Evolutionary conservation across 1,140 invertebrate species (phyloP), one percentile per base, ranked within the genome.

Genomic region (Mycetomoellerius zeteki): DNA sequence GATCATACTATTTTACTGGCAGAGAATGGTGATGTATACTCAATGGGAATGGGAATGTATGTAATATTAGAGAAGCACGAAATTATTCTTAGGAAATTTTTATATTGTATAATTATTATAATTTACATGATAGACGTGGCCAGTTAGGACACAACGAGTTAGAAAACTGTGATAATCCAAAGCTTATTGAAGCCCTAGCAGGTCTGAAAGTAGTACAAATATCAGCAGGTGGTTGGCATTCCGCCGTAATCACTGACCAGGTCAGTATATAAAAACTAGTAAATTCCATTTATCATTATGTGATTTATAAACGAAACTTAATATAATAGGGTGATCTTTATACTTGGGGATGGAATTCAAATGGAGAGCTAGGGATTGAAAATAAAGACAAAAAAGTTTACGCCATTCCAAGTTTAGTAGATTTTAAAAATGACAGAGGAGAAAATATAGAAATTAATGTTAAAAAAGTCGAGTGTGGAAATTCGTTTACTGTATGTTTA

Each of bases 291-390:
- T 71, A 27, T 19, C 19, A 19, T 78, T 47, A 65, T n/a, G 8
- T 52, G 4, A 62, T 54, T 72, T 24, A 2, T 37, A 58, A 58
- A 14, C 64, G 10, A 87, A 77, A 72, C 16, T 71, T 81, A 21
- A 56, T 54, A 67, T 50, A 77, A 27, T 3, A 96, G 95, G 97
- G 97, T 12, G 98, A 98, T 94, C 89, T 99, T 0, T 99, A 98
- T 93, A 96, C 96, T 0, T 99, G 98, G 98, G 98, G 98, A n/a
- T 98, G 98, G 97, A 99, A 99, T 95, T 97, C 97, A 88, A 96
- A 96, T 93, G 98, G 98, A 0, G 98, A 99, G 93, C 94, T 99
- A 43, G 98, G 98, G 16, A 93, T 97, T 37, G 95, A 96, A 52
- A 92, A 93, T 14, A 89, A 88, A 71, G 93, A 94, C 86, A 94